Evolutionary conservation across 2,888 invertebrate genomes (phyloP).

Genomic region (Melanargia galathea): DNA sequence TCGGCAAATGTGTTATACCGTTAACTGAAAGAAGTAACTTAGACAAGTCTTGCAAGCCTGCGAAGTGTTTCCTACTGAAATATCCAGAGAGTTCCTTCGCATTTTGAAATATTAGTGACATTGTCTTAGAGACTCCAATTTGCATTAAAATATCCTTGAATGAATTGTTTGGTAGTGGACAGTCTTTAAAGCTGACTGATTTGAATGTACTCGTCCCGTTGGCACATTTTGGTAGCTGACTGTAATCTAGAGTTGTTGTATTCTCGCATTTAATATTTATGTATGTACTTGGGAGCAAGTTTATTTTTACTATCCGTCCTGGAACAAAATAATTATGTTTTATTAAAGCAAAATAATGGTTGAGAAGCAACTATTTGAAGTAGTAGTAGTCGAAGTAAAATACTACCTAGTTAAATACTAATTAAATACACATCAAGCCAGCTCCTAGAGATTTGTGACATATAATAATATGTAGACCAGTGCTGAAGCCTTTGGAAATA

Average conservation of each 20-base stretch:
- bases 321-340: slow-evolving; percentile 57
- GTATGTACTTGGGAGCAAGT: slow-evolving; percentile 69
- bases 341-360: neutral
- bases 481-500: too few relatives aligned
- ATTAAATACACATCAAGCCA: too few relatives aligned
- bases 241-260: slow-evolving; percentile 65
- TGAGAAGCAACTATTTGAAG: neutral
- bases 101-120: slow-evolving; percentile 81
- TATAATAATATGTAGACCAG: too few relatives aligned
- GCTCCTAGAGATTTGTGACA: too few relatives aligned
- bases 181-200: slow-evolving; percentile 77
- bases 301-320: slow-evolving; percentile 70
- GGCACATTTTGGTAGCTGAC: slow-evolving; percentile 74
- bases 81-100: slow-evolving; percentile 79
- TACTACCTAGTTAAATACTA: too few relatives aligned
- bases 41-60: slow-evolving; percentile 78
- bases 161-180: slow-evolving; percentile 78
- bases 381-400: neutral
- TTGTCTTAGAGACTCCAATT: slow-evolving; percentile 74
- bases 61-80: slow-evolving; percentile 82
- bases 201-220: slow-evolving; percentile 67
- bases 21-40: slow-evolving; percentile 84
- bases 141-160: slow-evolving; percentile 73
- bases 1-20: slow-evolving; percentile 82
- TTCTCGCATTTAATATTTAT: slow-evolving; percentile 74